Evolutionary conservation across 1,140 invertebrate species (phyloP), one percentile per base, ranked within the genome.

Genomic region (Neodiprion fabricii): DNA sequence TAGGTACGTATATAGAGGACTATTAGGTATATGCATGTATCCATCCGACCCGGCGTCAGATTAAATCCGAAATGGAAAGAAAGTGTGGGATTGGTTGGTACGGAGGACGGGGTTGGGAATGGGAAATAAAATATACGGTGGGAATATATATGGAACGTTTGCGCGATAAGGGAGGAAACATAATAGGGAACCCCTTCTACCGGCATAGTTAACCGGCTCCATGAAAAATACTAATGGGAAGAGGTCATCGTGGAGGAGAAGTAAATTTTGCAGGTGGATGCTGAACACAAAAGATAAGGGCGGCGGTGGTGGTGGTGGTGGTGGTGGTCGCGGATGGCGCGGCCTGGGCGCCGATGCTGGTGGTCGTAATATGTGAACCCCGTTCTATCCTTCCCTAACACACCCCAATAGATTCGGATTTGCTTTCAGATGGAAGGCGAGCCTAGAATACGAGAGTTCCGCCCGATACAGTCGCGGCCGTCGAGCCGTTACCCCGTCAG

Each of bases 221-320:
- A 79, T 85, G 83, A 87, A 86, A 87, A 86, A 87, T 87, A 85
- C 82, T 85, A 85, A 85, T 85, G 82, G 83, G 79, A 83, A 79
- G 79, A 79, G 82, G 84, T 85, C 82, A 82, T 75, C 75, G 80
- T 72, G 76, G 74, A 78, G 73, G 72, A 77, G 78, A 83, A 83
- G 83, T 85, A 84, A 86, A 87, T 87, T 86, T 86, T 78, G 79
- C 81, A 81, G 82, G 78, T 81, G 82, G 70, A 74, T 67, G 72
- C 67, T 70, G 72, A 74, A 73, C 75, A 71, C 72, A 74, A 74
- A 74, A 76, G 72, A 76, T 76, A 76, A 76, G 75, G 72, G 48
- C 53, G 70, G 21, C 14, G 11, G 11, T 3, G 53, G 53, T 8
- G 53, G n/a, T 61, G 53, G 53, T 61, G 53, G 53, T 61, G 53